Evolutionary conservation across 2,888 invertebrate species (phyloP).

Genomic region (Clivina fossor): DNA sequence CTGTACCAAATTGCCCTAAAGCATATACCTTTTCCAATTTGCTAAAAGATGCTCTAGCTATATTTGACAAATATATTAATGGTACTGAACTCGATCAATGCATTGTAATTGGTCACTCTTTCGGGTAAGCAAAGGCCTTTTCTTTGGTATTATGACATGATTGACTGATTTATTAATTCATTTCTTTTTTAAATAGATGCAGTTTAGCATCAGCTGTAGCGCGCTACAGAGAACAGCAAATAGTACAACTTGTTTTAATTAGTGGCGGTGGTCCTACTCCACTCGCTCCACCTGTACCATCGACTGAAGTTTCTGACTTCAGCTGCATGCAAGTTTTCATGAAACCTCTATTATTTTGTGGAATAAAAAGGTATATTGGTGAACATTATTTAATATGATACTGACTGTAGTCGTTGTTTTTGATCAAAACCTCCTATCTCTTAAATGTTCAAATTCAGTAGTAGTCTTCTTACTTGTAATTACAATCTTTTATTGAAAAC

Average conservation of each 20-base stretch:
- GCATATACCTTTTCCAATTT: slow-evolving; percentile 64
- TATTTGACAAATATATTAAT: slow-evolving; percentile 64
- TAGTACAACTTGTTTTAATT: slow-evolving; percentile 64
- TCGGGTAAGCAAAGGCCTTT: too few relatives aligned
- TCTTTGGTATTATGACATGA: too few relatives aligned
- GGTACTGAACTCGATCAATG: slow-evolving; percentile 56
- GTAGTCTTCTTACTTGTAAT: too few relatives aligned
- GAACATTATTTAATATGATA: too few relatives aligned
- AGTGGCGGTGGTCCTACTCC: slow-evolving; percentile 71
- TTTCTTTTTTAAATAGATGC: slow-evolving; percentile 55
- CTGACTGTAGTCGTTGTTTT: too few relatives aligned
- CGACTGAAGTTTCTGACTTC: slow-evolving; percentile 53
- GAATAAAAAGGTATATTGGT: slow-evolving; percentile 57
- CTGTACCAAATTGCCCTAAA: slow-evolving; percentile 58
- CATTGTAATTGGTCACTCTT: slow-evolving; percentile 68
- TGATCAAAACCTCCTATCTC: too few relatives aligned
- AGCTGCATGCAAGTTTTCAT: slow-evolving; percentile 57
- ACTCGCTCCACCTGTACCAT: slow-evolving; percentile 60
- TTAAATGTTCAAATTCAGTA: too few relatives aligned
- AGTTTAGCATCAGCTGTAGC: slow-evolving; percentile 65
- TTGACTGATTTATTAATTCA: slow-evolving; percentile 16
- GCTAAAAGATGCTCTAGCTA: slow-evolving; percentile 58
- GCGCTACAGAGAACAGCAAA: slow-evolving; percentile 58
- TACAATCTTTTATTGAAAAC: too few relatives aligned
- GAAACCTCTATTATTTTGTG: slow-evolving; percentile 62